Base-by-base conservation (phyloP, 1,140 invertebrate genomes). In the Spodoptera frugiperda region DNA sequence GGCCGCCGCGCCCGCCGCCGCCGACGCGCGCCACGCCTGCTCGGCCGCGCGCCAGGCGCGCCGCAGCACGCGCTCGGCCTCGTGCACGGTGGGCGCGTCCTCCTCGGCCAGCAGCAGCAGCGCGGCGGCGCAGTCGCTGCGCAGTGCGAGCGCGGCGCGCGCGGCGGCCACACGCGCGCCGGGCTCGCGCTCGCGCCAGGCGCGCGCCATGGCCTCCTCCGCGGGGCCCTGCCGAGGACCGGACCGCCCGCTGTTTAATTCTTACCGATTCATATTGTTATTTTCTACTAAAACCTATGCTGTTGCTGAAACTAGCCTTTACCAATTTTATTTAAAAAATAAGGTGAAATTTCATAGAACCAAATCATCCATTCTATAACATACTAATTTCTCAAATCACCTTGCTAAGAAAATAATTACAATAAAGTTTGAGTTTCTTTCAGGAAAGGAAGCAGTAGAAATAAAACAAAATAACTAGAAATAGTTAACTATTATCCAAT, bases 121-220 rank as follows among this genome's bases (percentile, higher is more conserved):
- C 25, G 99, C 99, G 30, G 99, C 97, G 0, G 98, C 98, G 95
- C 99, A 99, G 89, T 99, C 98, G 0, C 97, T 94, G 93, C 99
- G 99, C 76, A 96, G 97, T 87, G 98, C 97, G 12, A 99, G 93
- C 2, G 99, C 98, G 88, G 96, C 97, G 84, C 98, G 97, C 0
- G 99, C 99, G 21, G 98, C 97, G 94, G 98, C 98, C 54, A 99
- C 98, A 74, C 99, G 95, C 6, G 98, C 97, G 79, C 97, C 96
- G 0, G 98, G 98, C 95, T 99, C 99, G 33, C 98, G 95, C 95
- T 99, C 99, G 82, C 99, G 95, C 98, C 99, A 99, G 14, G 99
- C 99, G 70, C 98, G 98, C 92, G 98, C 98, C 98, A 99, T 99
- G 76, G 99, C 98, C 95, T 99, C 98, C 94, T 99, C 99, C 89